Base-by-base conservation (phyloP, 2,888 invertebrate genomes). In the Palloptera scutellata region DNA sequence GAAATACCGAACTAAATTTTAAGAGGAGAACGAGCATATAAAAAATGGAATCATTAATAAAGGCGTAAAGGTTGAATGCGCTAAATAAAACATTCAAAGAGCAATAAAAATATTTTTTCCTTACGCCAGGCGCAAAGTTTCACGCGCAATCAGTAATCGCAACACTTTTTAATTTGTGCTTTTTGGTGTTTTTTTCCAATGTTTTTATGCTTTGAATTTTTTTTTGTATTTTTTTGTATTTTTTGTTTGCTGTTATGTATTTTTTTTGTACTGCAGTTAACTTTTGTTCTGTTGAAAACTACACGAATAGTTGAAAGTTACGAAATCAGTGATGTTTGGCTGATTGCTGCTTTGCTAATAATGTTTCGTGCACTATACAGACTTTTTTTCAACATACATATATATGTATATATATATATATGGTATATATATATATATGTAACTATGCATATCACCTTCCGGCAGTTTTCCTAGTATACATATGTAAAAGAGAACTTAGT, bases 271-370 rank as follows among this genome's bases (percentile, higher is more conserved):
- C 10, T n/a, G 48, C 10, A n/a, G 48, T 64, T 57, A 57, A 57
- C 20, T 62, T 41, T 45, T 51, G 48, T 64, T 64, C 6, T 48
- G 62, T 62, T 63, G 45, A 30, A 59, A 2, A 52, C 52, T 52
- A 10, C 15, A 52, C n/a, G 15, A n/a, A n/a, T 59, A 20, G 58
- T 53, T 59, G 30, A 20, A 53, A 55, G 15, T 1, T 40, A 30
- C 30, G 43, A 59, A 53, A 64, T 59, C 59, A 59, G 30, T 59
- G 59, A 64, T 64, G 64, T 52, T 64, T 59, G 59, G 59, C 64
- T 64, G 64, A 64, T 64, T 64, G 52, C 42, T 19, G 19, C 11
- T 53, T 15, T 52, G 15, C 1, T 11, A 17, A 53, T 19, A 53
- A 17, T 20, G 53, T 20, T 62, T n/a, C 42, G 1, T 43, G 19